Evolutionary conservation across 2,888 invertebrate genomes (phyloP).

Genomic region (Theretra japonica): DNA sequence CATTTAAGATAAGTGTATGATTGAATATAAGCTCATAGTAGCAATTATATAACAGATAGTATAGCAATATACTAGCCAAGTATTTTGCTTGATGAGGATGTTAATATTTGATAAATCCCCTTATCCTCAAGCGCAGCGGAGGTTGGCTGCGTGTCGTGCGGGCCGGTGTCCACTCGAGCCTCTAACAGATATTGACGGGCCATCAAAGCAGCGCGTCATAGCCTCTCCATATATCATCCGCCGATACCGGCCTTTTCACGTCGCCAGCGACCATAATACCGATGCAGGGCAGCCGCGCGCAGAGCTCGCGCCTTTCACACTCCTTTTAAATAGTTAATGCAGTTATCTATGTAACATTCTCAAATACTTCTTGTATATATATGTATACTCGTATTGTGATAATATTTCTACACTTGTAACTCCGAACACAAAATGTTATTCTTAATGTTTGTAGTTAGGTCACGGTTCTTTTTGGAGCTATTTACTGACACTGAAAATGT

Average conservation of each 20-base stretch:
- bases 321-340: no score
- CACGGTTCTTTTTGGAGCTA: no score
- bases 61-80: not conserved
- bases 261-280: conserved; percentile 54
- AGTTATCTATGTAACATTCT: no score
- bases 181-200: conserved; percentile 70
- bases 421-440: no score
- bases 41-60: not conserved
- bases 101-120: not conserved
- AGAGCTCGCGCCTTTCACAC: conserved; percentile 37
- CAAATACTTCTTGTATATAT: no score
- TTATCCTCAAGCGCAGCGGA: conserved; percentile 16
- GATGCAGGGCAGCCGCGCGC: conserved; percentile 41
- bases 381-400: no score
- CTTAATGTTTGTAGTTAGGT: no score
- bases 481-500: no score
- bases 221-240: conserved; percentile 72
- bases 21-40: no score
- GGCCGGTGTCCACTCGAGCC: conserved; percentile 58
- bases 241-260: conserved; percentile 66
- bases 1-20: no score
- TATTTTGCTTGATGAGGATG: no score
- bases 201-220: conserved; percentile 69
- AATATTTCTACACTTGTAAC: no score
- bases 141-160: conserved; percentile 10